phyloP scores from a whole-genome alignment of 1,140 invertebrate species.

The Lepidostoma basale region DNA sequence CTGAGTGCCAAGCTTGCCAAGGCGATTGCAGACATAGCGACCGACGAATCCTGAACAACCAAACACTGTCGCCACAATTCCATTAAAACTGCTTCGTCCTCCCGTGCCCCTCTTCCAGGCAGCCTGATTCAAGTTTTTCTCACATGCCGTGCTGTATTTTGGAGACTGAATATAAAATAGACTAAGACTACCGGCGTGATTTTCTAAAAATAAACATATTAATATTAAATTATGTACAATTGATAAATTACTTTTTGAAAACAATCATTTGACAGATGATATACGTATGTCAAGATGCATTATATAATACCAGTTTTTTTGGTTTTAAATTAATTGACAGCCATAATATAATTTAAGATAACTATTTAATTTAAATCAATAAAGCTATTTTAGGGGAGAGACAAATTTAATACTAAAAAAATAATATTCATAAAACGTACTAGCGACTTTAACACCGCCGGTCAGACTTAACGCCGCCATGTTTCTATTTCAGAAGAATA shows the following conservation, averaged over 20 bases:
- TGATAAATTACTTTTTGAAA: not conserved
- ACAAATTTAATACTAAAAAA: too few species aligned
- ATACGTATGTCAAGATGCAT: not conserved
- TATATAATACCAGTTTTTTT: not conserved
- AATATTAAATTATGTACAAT: not conserved
- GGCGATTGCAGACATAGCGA: constrained; percentile 79
- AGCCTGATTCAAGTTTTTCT: constrained; percentile 63
- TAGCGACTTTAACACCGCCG: constrained; percentile 28
- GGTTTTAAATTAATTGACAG: too few species aligned
- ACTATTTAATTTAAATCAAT: too few species aligned
- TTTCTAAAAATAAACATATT: constrained; percentile 33
- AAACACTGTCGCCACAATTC: constrained; percentile 96
- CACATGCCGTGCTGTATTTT: constrained; percentile 50
- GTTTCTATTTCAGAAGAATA: not conserved
- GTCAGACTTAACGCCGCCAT: constrained; percentile 31
- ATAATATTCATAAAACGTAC: too few species aligned
- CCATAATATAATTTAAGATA: too few species aligned
- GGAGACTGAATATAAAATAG: constrained; percentile 29
- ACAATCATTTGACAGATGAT: not conserved
- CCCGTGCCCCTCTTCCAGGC: constrained; percentile 85
- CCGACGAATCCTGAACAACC: constrained; percentile 91
- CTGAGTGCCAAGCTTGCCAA: constrained; percentile 88
- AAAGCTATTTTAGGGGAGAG: too few species aligned
- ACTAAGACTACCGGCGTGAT: constrained; percentile 34
- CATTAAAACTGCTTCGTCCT: constrained; percentile 94